Percentiles rank a stretch among this genome's conserved stretches.
phyloP scores from a whole-genome alignment of 2,888 invertebrate genomes.

The Odiellus spinosus region DNA sequence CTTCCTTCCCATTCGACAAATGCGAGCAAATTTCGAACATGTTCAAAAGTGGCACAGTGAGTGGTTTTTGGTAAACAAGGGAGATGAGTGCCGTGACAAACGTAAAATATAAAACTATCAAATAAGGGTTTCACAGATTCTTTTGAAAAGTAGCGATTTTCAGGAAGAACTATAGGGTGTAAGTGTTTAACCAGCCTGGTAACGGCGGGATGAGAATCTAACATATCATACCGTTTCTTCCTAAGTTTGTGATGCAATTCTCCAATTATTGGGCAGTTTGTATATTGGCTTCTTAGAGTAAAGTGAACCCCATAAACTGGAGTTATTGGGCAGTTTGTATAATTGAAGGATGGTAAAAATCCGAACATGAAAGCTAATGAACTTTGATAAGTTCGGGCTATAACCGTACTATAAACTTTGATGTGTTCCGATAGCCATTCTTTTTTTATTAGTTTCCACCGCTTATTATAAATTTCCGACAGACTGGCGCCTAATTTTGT shows the following conservation, averaged over 20 bases:
- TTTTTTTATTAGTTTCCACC: conserved; percentile 24
- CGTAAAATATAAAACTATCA: conserved; percentile 65
- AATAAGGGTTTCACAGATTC: conserved; percentile 45
- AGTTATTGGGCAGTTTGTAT: conserved; percentile 46
- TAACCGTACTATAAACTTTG: conserved; percentile 60
- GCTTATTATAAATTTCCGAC: conserved; percentile 26
- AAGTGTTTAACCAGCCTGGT: conserved; percentile 44
- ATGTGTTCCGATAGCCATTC: conserved; percentile 30
- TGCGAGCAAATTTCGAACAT: conserved; percentile 59
- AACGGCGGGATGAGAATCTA: conserved; percentile 57
- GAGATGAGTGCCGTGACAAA: conserved; percentile 64
- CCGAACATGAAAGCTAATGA: conserved; percentile 60
- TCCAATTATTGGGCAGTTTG: conserved; percentile 57
- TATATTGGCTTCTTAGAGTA: conserved; percentile 54
- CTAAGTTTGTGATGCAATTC: conserved; percentile 35
- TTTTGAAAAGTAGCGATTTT: conserved; percentile 11
- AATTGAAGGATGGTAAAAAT: conserved; percentile 48
- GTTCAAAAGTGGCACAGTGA: conserved; percentile 42
- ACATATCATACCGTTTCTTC: conserved; percentile 45
- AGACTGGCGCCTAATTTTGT: conserved; percentile 56
- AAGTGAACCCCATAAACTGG: conserved; percentile 68
- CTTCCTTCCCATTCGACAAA: conserved; percentile 66
- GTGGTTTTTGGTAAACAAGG: conserved; percentile 44
- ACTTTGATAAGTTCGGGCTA: conserved; percentile 79
- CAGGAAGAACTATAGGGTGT: conserved; percentile 15